Evolutionary conservation across 1,140 invertebrate species (phyloP).

Genomic region (Planococcus citri): DNA sequence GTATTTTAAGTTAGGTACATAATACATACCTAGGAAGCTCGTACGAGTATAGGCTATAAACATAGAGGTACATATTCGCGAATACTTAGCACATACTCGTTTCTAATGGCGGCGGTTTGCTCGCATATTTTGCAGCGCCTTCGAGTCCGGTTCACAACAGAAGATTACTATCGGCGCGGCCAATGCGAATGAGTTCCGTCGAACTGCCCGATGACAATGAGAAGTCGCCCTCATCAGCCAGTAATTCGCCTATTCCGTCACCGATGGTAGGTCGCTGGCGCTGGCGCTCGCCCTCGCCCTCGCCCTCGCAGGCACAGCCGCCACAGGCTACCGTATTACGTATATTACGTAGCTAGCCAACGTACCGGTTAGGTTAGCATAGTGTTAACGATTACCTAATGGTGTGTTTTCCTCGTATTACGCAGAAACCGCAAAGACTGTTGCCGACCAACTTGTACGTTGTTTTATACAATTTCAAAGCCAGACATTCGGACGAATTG

Average conservation of each 20-base stretch:
- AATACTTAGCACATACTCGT: too few species aligned
- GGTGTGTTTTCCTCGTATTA: slow-evolving; percentile 17
- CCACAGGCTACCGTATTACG: too few species aligned
- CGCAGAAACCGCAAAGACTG: slow-evolving; percentile 66
- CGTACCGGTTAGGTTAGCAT: too few species aligned
- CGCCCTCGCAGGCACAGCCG: too few species aligned
- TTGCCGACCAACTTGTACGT: slow-evolving; percentile 86
- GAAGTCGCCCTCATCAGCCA: slow-evolving; percentile 78
- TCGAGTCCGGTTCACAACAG: slow-evolving; percentile 76
- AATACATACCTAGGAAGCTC: too few species aligned
- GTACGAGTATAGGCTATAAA: too few species aligned
- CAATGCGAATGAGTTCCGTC: slow-evolving; percentile 79
- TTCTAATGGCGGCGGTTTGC: too few species aligned
- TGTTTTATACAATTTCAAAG: slow-evolving; percentile 88
- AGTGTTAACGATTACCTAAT: background rate
- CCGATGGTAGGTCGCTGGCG: slow-evolving; percentile 39
- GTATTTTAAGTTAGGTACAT: too few species aligned
- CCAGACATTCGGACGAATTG: slow-evolving; percentile 81
- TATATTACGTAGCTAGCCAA: too few species aligned
- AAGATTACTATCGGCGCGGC: slow-evolving; percentile 58
- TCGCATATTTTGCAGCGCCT: slow-evolving; percentile 49
- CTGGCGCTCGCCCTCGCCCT: too few species aligned
- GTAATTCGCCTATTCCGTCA: slow-evolving; percentile 82
- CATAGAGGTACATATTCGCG: too few species aligned
- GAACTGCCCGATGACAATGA: slow-evolving; percentile 84